A percentile compares a stretch with the other conserved stretches of the same genome.
Conservation (phyloP, 1,140 invertebrate species). For the Tetranychus urticae region DNA sequence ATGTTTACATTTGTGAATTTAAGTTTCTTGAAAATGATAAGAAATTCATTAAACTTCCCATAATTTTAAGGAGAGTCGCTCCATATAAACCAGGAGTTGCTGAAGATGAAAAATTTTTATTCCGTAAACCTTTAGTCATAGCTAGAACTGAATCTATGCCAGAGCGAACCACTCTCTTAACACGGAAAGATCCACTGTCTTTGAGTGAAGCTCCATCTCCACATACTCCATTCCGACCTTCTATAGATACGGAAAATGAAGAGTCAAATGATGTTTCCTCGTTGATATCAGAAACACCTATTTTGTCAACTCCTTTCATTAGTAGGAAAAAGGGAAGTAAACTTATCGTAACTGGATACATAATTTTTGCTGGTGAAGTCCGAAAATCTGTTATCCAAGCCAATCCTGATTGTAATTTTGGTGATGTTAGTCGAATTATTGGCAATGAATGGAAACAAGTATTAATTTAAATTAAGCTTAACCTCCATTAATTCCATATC, state of each 20-base stretch:
- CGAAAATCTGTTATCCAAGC: slow-evolving; percentile 57
- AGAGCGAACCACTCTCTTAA: background rate
- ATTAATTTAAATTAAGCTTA: too few species aligned
- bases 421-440: slow-evolving; percentile 89
- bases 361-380: slow-evolving; percentile 90
- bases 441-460: slow-evolving; percentile 92
- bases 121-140: slow-evolving; percentile 37
- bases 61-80: slow-evolving; percentile 10
- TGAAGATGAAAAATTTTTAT: slow-evolving; percentile 79
- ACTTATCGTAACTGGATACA: slow-evolving; percentile 89
- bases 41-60: slow-evolving; percentile 42
- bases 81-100: slow-evolving; percentile 37
- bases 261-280: slow-evolving; percentile 44
- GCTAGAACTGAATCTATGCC: slow-evolving; percentile 30
- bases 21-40: slow-evolving; percentile 70
- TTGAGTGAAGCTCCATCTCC: background rate
- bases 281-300: slow-evolving; percentile 9
- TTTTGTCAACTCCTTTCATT: slow-evolving; percentile 6
- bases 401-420: slow-evolving; percentile 83
- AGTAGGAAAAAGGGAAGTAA: slow-evolving; percentile 22
- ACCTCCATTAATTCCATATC: too few species aligned
- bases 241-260: slow-evolving; percentile 28
- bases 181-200: background rate
- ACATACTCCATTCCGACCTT: slow-evolving; percentile 10
- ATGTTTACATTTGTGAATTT: slow-evolving; percentile 85